Percentiles rank a stretch among this genome's conserved stretches.
Evolutionary conservation across 2,113 vertebrate genomes (phyloP).

Genomic region (Hirundichthys speculiger): DNA sequence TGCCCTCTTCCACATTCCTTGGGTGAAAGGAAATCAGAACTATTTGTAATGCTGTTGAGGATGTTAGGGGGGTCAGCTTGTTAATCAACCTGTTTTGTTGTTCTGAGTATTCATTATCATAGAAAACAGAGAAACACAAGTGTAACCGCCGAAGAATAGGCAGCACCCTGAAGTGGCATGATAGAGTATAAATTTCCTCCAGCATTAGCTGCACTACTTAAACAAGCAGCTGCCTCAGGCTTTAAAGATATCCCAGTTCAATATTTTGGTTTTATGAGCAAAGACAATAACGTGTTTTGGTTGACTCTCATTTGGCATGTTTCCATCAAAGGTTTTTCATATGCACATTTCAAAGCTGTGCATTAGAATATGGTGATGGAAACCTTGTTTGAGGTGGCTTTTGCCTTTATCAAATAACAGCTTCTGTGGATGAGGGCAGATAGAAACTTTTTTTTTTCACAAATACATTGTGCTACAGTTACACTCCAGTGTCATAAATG

Average conservation of each 20-base stretch:
- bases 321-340: not conserved
- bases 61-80: slow-evolving; percentile 62
- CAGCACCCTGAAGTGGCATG: slow-evolving; percentile 11
- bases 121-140: slow-evolving; percentile 32
- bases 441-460: too few relatives aligned
- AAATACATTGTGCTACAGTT: too few relatives aligned
- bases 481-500: too few relatives aligned
- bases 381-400: too few relatives aligned
- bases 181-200: slow-evolving; percentile 20
- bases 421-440: too few relatives aligned
- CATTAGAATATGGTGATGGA: too few relatives aligned
- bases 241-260: not conserved
- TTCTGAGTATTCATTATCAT: slow-evolving; percentile 58
- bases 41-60: slow-evolving; percentile 60
- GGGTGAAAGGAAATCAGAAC: slow-evolving; percentile 36
- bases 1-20: slow-evolving; percentile 41
- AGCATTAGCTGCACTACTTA: slow-evolving; percentile 8
- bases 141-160: slow-evolving; percentile 21
- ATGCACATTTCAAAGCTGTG: too few relatives aligned
- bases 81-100: slow-evolving; percentile 60
- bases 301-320: not conserved
- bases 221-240: not conserved
- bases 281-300: not conserved
- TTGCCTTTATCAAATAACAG: too few relatives aligned
- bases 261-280: not conserved